Evolutionary conservation across 2,888 invertebrate genomes (phyloP).

Genomic region (Coleophora flavipennella): DNA sequence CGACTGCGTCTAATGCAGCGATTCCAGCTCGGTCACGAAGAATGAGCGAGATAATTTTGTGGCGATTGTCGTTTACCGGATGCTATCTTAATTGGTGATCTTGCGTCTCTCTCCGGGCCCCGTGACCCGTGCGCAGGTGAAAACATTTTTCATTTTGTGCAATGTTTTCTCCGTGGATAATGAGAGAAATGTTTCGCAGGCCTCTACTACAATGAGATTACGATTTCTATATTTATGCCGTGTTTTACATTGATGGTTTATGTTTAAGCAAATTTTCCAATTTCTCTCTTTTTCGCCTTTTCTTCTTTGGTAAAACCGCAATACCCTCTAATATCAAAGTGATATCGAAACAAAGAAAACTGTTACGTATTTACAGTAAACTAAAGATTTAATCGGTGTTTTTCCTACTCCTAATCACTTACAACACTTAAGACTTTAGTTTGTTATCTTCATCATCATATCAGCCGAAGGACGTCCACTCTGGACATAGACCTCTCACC

Average conservation of each 20-base stretch:
- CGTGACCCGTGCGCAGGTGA: conserved; percentile 60
- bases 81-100: conserved; percentile 66
- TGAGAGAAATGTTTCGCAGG: conserved; percentile 38
- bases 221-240: conserved; percentile 6
- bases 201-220: conserved; percentile 25
- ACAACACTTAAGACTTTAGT: no score
- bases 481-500: no score
- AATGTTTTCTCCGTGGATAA: conserved; percentile 53
- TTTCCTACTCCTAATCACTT: no score
- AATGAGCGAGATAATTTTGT: conserved; percentile 65
- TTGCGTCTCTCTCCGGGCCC: conserved; percentile 53
- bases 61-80: conserved; percentile 56
- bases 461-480: no score
- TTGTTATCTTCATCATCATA: no score
- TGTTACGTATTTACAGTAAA: no score
- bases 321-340: no score
- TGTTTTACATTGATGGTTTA: not conserved
- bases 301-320: no score
- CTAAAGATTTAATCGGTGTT: no score
- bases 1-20: conserved; percentile 52
- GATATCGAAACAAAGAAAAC: no score
- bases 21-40: conserved; percentile 65
- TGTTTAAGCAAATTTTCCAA: not conserved
- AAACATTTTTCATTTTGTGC: conserved; percentile 61
- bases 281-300: not conserved